Conservation (phyloP, 1,140 invertebrate genomes). For the Sogatella furcifera region DNA sequence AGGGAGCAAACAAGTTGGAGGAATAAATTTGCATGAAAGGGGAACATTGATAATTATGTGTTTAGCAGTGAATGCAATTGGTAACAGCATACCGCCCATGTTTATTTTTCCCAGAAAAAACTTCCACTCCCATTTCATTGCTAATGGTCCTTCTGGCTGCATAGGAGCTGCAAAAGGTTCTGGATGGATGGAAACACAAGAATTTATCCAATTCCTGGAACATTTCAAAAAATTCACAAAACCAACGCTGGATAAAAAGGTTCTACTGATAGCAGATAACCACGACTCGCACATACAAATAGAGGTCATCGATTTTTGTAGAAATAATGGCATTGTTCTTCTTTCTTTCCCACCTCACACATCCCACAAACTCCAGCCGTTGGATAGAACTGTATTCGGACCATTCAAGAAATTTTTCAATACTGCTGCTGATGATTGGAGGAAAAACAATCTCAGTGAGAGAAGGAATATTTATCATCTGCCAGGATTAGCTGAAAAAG, state of each 20-base stretch:
- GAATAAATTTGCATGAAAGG: constrained; percentile 32
- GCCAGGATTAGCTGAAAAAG: constrained; percentile 12
- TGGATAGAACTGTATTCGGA: constrained; percentile 31
- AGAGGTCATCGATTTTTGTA: constrained; percentile 24
- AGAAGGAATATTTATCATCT: constrained; percentile 20
- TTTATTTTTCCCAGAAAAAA: background rate
- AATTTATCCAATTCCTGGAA: background rate
- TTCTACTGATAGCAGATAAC: background rate
- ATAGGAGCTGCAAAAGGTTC: background rate
- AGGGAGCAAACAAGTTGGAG: constrained; percentile 34
- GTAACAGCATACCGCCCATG: background rate
- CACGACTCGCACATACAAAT: constrained; percentile 23
- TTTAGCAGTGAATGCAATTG: background rate
- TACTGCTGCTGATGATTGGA: constrained; percentile 29
- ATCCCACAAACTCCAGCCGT: constrained; percentile 32
- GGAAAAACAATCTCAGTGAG: constrained; percentile 14
- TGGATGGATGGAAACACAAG: background rate
- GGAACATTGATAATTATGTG: background rate
- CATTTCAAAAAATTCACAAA: background rate
- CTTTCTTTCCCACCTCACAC: constrained; percentile 29
- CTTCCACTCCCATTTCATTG: background rate
- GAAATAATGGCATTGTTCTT: constrained; percentile 29
- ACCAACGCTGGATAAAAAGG: background rate
- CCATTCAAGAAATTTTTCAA: constrained; percentile 35
- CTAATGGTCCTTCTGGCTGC: background rate